Base-by-base conservation (phyloP, 2,113 vertebrate species). In the Syrmaticus mikado region DNA sequence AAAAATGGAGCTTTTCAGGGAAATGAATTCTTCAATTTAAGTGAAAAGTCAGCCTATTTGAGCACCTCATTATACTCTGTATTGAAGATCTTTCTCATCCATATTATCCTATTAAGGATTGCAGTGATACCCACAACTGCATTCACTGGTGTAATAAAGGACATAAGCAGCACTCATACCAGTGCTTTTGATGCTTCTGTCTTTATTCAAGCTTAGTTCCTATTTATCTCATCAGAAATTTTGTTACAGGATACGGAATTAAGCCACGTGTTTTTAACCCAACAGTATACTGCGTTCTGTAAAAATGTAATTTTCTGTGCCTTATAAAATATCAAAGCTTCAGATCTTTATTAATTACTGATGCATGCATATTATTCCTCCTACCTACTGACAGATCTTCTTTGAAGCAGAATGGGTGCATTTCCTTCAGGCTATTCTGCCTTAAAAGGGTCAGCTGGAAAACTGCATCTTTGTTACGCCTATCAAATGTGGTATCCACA, bases 11-110 rank as follows among this genome's bases (percentile, higher is more conserved):
- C 72, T 95, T 96, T 96, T 92, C 88, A 90, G 61, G 57, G 61
- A 83, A 95, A 96, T 94, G 27, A 92, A 95, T 97, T 96, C 93
- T 96, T 97, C 90, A 97, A 86, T 80, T 95, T 95, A 97, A 96
- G 90, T 94, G 92, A 97, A 97, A 97, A 96, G 57, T 91, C 70
- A 76, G 81, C 72, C 92, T 94, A 90, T 95, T 94, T 96, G 88
- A 96, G 85, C 84, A 97, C 95, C 87, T 97, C 90, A 91, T 95
- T 95, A 96, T 96, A 92, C 46, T 92, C 85, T 53, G 78, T 76
- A 76, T 70, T 96, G 75, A 95, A 93, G 94, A 92, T 93, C 82
- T 96, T 97, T 97, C 91, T 90, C 94, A 97, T 96, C 94, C 66
- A 85, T 95, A 83, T 96, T 94, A 97, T 96, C 95, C 94, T 95